Percentiles rank a stretch among this genome's conserved stretches.
Conservation (phyloP, 2,888 invertebrate genomes). For the Mesoligia furuncula region DNA sequence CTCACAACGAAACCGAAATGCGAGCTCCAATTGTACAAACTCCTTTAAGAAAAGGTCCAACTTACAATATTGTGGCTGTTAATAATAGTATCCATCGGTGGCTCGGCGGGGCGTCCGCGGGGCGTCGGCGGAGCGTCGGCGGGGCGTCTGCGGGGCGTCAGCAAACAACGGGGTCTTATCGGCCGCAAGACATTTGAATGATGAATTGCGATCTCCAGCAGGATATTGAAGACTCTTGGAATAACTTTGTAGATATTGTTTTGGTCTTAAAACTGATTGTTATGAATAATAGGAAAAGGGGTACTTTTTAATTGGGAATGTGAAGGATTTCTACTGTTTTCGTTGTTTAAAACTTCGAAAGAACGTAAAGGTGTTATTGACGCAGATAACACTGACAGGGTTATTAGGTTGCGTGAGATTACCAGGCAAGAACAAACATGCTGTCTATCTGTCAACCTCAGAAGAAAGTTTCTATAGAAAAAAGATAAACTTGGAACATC, state of each 20-base stretch:
- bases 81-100: conserved; percentile 59
- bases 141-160: conserved; percentile 15
- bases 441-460: too few species aligned
- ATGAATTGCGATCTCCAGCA: conserved; percentile 53
- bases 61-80: conserved; percentile 50
- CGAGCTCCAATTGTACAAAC: conserved; percentile 52
- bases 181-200: conserved; percentile 62
- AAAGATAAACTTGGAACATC: not conserved
- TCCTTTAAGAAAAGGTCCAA: conserved; percentile 55
- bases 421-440: not conserved
- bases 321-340: not conserved
- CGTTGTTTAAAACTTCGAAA: not conserved
- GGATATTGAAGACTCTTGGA: conserved; percentile 53
- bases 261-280: conserved; percentile 40
- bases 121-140: conserved; percentile 24
- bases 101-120: conserved; percentile 17
- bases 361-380: not conserved
- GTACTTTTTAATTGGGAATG: conserved; percentile 20
- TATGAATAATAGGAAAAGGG: conserved; percentile 22
- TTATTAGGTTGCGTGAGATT: not conserved
- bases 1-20: conserved; percentile 22
- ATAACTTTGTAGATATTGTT: conserved; percentile 54
- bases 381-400: not conserved
- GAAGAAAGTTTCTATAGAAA: too few species aligned
- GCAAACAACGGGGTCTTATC: conserved; percentile 60